phyloP scores from a whole-genome alignment of 2,888 invertebrate species.

The Gymnoscelis rufifasciata region DNA sequence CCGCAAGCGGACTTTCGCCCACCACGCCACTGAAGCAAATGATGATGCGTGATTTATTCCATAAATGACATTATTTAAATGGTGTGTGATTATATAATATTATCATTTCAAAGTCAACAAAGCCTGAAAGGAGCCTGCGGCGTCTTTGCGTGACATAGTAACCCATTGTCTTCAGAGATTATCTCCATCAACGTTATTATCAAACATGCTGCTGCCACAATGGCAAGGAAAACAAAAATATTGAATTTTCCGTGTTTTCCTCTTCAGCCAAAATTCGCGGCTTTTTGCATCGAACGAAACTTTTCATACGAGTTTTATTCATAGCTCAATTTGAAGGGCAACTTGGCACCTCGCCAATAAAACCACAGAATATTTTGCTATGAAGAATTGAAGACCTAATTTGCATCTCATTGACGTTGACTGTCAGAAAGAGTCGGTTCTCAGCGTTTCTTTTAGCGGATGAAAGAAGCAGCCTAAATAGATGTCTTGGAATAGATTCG shows the following conservation, averaged over 20 bases:
- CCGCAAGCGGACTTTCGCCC: too few species aligned
- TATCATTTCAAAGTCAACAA: too few species aligned
- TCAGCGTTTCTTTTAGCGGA: slow-evolving; percentile 19
- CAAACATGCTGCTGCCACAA: too few species aligned
- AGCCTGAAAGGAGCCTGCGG: too few species aligned
- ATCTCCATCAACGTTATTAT: too few species aligned
- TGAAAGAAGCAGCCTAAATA: slow-evolving; percentile 23
- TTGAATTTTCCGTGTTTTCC: slow-evolving; percentile 1
- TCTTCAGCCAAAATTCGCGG: neutral
- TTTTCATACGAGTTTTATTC: slow-evolving; percentile 7
- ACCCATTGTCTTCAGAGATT: too few species aligned
- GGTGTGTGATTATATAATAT: too few species aligned
- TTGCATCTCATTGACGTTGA: slow-evolving; percentile 15
- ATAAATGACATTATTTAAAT: too few species aligned
- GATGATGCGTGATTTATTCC: too few species aligned
- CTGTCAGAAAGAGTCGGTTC: slow-evolving; percentile 18
- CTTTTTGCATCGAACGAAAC: slow-evolving; percentile 2
- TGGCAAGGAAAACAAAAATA: too few species aligned
- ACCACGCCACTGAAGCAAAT: too few species aligned
- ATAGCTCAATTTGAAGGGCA: slow-evolving; percentile 10
- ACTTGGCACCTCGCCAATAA: slow-evolving; percentile 16
- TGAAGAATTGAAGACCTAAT: slow-evolving; percentile 9
- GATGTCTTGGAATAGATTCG: slow-evolving; percentile 36
- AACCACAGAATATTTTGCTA: slow-evolving; percentile 8
- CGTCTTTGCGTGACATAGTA: too few species aligned